These are phyloP conservation scores for Leptinotarsa lineolata DNA, from an alignment of 1,140 invertebrate species.

Conservation along the genomic window DNA sequence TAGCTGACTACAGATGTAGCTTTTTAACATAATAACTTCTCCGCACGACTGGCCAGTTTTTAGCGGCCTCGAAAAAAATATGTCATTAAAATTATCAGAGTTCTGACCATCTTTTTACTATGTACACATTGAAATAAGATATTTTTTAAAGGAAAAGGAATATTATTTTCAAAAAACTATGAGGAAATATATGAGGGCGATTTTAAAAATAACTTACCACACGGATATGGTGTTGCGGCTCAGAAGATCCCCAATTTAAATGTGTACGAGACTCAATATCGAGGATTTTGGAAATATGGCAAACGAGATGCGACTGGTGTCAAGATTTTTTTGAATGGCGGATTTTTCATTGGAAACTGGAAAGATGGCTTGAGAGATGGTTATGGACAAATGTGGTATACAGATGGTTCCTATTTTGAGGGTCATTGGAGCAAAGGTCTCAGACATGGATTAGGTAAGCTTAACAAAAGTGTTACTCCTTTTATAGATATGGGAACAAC, in stretches of 20 bases:
- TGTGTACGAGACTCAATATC: conserved; percentile 56
- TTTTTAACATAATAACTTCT: too few relatives aligned
- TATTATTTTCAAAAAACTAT: conserved; percentile 35
- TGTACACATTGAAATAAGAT: neutral
- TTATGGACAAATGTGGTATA: conserved; percentile 67
- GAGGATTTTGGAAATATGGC: conserved; percentile 60
- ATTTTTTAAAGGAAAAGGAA: conserved; percentile 45
- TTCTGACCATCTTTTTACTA: too few relatives aligned
- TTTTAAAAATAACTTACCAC: conserved; percentile 50
- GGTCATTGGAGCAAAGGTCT: conserved; percentile 60
- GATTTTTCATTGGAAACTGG: conserved; percentile 68
- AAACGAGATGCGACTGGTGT: conserved; percentile 62
- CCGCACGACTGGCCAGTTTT: too few relatives aligned
- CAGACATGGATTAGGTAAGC: conserved; percentile 49
- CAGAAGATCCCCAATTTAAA: conserved; percentile 53
- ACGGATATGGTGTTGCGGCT: conserved; percentile 59
- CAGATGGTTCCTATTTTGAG: conserved; percentile 61
- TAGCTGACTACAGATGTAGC: too few relatives aligned
- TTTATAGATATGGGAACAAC: too few relatives aligned
- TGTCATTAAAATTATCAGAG: too few relatives aligned
- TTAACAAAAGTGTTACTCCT: neutral
- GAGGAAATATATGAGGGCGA: conserved; percentile 53
- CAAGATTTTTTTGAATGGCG: conserved; percentile 61
- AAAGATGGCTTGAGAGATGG: conserved; percentile 63
- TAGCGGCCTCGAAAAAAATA: too few relatives aligned